Conservation (phyloP, 2,113 vertebrate genomes). For the Bothrops jararaca region DNA sequence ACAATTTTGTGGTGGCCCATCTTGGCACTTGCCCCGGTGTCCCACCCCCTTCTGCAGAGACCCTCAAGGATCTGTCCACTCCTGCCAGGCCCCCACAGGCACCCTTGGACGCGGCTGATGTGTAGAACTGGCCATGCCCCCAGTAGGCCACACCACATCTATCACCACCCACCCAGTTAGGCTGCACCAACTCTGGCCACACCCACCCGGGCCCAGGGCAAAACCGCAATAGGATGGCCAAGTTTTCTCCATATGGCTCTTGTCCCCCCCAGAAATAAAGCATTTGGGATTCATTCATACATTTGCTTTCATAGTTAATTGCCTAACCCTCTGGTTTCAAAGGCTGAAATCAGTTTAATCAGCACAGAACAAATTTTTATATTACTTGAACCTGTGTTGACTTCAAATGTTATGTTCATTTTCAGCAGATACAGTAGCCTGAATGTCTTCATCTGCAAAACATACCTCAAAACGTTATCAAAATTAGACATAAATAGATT, state of each 20-base stretch:
- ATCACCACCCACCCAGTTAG: no score
- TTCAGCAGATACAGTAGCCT: not conserved
- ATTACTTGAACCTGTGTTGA: not conserved
- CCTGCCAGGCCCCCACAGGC: no score
- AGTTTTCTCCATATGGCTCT: not conserved
- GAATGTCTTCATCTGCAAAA: not conserved
- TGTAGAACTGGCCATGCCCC: no score
- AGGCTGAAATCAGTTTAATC: not conserved
- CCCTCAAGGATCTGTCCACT: no score
- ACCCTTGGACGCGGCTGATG: no score
- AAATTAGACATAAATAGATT: not conserved
- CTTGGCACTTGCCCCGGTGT: no score
- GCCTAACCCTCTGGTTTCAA: not conserved
- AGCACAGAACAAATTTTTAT: not conserved
- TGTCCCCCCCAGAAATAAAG: not conserved
- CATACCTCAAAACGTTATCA: not conserved
- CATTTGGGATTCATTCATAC: not conserved
- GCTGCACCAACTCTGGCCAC: no score
- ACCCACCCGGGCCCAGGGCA: no score
- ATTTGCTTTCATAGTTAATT: not conserved
- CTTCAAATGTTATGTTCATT: not conserved
- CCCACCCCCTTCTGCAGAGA: no score
- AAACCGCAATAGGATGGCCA: not conserved
- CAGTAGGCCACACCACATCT: no score
- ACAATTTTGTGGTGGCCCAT: no score